Evolutionary conservation across 2,888 invertebrate species (phyloP).

Genomic region (Platypus cylindrus): DNA sequence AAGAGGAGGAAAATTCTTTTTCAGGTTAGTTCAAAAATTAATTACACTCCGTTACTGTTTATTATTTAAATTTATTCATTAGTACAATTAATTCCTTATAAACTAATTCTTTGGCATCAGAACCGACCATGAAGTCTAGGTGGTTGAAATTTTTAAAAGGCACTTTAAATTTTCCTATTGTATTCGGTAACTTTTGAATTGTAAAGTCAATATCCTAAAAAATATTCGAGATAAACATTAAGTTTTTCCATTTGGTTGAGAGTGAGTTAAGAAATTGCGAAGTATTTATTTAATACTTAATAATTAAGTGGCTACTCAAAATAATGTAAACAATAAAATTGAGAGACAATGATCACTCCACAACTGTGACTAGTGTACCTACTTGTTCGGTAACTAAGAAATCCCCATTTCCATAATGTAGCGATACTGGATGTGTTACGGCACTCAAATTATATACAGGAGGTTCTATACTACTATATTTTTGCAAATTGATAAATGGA

Average conservation of each 20-base stretch:
- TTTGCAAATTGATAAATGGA: slow-evolving; percentile 15
- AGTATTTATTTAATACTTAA: neutral
- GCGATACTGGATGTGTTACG: slow-evolving; percentile 37
- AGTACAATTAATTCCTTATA: slow-evolving; percentile 44
- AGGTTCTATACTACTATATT: slow-evolving; percentile 18
- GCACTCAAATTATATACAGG: slow-evolving; percentile 30
- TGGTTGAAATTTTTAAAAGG: slow-evolving; percentile 49
- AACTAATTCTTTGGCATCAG: slow-evolving; percentile 44
- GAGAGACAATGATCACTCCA: slow-evolving; percentile 1
- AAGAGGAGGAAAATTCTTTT: too few species aligned
- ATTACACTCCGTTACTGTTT: slow-evolving; percentile 3
- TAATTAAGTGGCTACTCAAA: too few species aligned
- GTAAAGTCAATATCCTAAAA: slow-evolving; percentile 45
- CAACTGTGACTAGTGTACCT: too few species aligned
- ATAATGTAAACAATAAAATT: neutral
- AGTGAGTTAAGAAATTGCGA: neutral
- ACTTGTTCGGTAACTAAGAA: slow-evolving; percentile 38
- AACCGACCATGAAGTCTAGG: slow-evolving; percentile 57
- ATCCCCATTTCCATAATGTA: slow-evolving; percentile 43
- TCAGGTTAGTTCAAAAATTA: too few species aligned
- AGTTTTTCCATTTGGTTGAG: neutral
- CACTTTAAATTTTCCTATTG: slow-evolving; percentile 44
- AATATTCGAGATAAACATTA: slow-evolving; percentile 5
- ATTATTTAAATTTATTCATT: slow-evolving; percentile 33
- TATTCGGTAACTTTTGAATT: slow-evolving; percentile 40